Conservation (phyloP, 1,140 invertebrate species). For the Euwallacea similis region DNA sequence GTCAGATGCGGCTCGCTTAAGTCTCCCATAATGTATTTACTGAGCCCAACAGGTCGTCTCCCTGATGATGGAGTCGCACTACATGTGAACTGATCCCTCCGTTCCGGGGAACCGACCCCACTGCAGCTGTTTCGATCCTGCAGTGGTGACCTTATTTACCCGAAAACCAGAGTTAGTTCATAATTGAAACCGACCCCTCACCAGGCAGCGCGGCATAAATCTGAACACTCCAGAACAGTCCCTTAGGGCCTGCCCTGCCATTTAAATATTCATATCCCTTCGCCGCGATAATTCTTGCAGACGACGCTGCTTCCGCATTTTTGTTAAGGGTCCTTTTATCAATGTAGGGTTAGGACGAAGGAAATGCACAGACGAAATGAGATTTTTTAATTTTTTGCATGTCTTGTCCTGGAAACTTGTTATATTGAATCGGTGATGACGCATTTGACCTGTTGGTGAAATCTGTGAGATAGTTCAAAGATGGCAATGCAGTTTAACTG, state of each 20-base stretch:
- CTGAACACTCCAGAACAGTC: slow-evolving; percentile 6
- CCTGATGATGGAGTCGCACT: too few species aligned
- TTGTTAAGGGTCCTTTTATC: slow-evolving; percentile 4
- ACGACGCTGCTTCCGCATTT: slow-evolving; percentile 12
- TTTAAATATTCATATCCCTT: slow-evolving; percentile 32
- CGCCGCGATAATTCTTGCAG: slow-evolving; percentile 26
- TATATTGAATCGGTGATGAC: neutral
- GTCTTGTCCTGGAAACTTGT: neutral
- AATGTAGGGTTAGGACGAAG: neutral
- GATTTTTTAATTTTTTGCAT: neutral
- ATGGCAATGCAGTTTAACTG: neutral
- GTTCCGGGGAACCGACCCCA: neutral
- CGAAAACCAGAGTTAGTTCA: slow-evolving; percentile 11
- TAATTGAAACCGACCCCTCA: slow-evolving; percentile 24
- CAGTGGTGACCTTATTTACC: neutral
- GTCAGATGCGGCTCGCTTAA: too few species aligned
- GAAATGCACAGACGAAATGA: neutral
- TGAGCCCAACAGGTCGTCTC: too few species aligned
- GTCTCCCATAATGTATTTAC: too few species aligned
- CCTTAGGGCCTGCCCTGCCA: slow-evolving; percentile 8
- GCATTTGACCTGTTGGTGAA: neutral
- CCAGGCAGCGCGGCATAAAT: slow-evolving; percentile 17
- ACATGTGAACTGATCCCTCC: too few species aligned
- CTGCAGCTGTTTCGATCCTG: slow-evolving; percentile 2
- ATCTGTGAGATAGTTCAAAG: neutral